Conservation (phyloP, 2,113 vertebrate species). For the Entosphenus tridentatus region DNA sequence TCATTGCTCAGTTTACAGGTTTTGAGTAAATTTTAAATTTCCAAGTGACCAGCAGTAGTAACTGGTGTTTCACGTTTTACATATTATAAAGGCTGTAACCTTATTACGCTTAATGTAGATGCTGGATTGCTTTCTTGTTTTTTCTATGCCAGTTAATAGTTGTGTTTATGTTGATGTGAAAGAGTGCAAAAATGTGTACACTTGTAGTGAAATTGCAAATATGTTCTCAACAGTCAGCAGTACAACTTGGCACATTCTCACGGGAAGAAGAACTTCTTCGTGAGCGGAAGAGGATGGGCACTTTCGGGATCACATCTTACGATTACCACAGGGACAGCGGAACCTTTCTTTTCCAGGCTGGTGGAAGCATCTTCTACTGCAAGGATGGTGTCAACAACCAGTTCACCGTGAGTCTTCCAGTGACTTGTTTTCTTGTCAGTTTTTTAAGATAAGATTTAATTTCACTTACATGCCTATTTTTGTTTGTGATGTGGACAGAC, state of each 20-base stretch:
- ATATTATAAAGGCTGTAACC: conserved; percentile 13
- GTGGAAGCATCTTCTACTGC: conserved; percentile 89
- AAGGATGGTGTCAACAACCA: conserved; percentile 69
- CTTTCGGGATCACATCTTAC: conserved; percentile 84
- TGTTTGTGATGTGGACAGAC: conserved; percentile 28
- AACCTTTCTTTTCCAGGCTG: conserved; percentile 93
- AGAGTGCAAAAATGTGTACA: too few relatives aligned
- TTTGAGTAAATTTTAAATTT: neutral
- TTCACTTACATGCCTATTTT: too few relatives aligned
- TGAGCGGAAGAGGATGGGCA: conserved; percentile 70
- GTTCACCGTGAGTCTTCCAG: conserved; percentile 51
- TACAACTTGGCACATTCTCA: conserved; percentile 74
- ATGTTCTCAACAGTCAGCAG: conserved; percentile 38
- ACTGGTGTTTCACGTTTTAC: conserved; percentile 20
- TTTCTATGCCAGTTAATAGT: conserved; percentile 1
- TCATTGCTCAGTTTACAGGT: neutral
- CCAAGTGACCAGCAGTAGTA: neutral
- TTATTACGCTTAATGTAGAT: conserved; percentile 12
- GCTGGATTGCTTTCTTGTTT: conserved; percentile 16
- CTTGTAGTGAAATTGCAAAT: too few relatives aligned
- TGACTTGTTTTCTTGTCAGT: too few relatives aligned
- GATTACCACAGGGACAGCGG: conserved; percentile 76
- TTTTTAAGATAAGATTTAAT: too few relatives aligned
- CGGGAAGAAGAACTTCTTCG: conserved; percentile 74
- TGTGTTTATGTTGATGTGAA: neutral